Percentiles rank a stretch among this genome's conserved stretches.
phyloP scores from a whole-genome alignment of 1,140 invertebrate genomes.

The Sitophilus oryzae region DNA sequence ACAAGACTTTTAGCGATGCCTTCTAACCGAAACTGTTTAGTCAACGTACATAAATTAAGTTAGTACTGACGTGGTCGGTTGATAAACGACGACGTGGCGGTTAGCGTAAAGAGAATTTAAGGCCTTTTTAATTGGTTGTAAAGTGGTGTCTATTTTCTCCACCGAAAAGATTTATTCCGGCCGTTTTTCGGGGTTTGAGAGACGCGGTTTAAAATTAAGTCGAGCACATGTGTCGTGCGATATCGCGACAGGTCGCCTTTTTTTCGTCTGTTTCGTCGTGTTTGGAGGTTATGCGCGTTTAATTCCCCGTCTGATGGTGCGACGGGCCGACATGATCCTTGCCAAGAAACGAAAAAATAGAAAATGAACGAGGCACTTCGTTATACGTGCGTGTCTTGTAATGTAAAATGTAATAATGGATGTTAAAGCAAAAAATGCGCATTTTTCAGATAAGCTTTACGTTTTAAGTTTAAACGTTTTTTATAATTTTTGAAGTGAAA shows the following conservation, averaged over 20 bases:
- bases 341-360: conserved; percentile 10
- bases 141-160: conserved; percentile 5
- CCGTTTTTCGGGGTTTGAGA: conserved; percentile 10
- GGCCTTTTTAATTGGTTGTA: conserved; percentile 7
- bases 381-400: no score
- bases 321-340: conserved; percentile 13
- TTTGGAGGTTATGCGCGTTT: conserved; percentile 1
- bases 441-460: no score
- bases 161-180: conserved; percentile 7
- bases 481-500: no score
- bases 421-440: no score
- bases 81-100: conserved; percentile 1
- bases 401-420: no score
- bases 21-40: no score
- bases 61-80: not conserved
- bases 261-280: conserved; percentile 8
- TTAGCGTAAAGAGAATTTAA: conserved; percentile 6
- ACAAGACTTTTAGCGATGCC: no score
- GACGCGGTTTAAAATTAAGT: conserved; percentile 22
- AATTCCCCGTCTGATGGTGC: conserved; percentile 14
- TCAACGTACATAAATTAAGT: not conserved
- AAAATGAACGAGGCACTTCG: not conserved
- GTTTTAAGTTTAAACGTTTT: no score
- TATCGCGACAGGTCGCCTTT: conserved; percentile 5
- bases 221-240: conserved; percentile 24